Evolutionary conservation across 2,113 vertebrate genomes (phyloP), one percentile per base, ranked within the genome.

Genomic region (Rhineura floridana): DNA sequence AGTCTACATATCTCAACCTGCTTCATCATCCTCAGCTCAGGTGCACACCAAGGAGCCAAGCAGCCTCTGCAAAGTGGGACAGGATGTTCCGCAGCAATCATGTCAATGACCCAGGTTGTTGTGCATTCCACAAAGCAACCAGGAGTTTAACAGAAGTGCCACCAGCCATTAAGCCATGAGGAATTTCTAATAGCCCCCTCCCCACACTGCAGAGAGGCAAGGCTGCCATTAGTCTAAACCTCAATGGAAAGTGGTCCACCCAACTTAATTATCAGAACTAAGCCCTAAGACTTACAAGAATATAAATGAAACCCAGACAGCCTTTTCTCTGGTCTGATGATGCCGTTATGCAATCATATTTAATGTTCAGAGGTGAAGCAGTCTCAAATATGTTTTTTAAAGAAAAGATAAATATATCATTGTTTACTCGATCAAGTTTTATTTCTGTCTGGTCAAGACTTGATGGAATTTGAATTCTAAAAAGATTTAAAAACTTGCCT

Each of bases 401-500:
- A 78, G 65, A 42, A 59, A 65, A 81, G 10, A 62, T 46, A 46
- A 75, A 73, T 62, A 46, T 81, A 73, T 63, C 28, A 59, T 15
- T 75, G 46, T 65, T 36, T 44, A 21, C 25, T 44, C 39, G 72
- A 48, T 59, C 78, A 81, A 15, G 11, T 72, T 81, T 81, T 63
- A 82, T 33, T 17, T 46, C 1, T 30, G 21, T 4, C 21, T 83
- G 21, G 4, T 48, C 52, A 83, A 76, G 83, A 88, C 36, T 85
- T 76, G 91, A 89, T 52, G 70, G 69, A 78, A 36, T 76, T 93
- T 50, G 59, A 46, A 94, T 81, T 94, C 93, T 87, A 70, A 93
- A 90, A 33, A 50, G 33, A 17, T 19, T 33, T 1, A 72, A 72
- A 70, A 83, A 93, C 93, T 96, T 94, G 98, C 98, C 98, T 99